Evolutionary conservation across 1,140 invertebrate species (phyloP), one percentile per base, ranked within the genome.

Genomic region (Tetranychus cinnabarinus): DNA sequence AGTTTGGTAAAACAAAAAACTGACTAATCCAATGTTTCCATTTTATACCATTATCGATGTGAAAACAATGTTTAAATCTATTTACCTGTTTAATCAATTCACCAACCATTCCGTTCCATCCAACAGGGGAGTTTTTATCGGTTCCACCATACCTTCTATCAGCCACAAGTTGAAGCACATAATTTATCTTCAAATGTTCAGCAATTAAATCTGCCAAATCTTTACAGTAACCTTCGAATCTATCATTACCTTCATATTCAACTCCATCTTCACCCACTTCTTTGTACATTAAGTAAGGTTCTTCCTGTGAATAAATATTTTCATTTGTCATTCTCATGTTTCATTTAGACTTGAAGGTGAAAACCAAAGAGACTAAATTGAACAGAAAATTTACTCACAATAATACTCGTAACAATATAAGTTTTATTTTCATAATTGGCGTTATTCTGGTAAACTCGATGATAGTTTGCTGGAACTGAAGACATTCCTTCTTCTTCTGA

Each of bases 151-250:
- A 90, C 69, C 82, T 81, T 56, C 80, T 80, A 72, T 92, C 88
- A 69, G 82, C 84, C 4, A 89, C 86, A 60, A 86, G 74, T 56
- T 79, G 76, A 39, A 89, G 72, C 71, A 86, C 83, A 66, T 72
- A 76, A 33, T 82, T 82, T 65, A 95, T 90, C 59, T 82, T 83
- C 15, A 92, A 75, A 69, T 81, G 79, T 65, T 81, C 81, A 3
- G 86, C 76, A 62, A 91, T 82, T 34, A 88, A 73, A 67, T 89
- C 85, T 1, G 86, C 81, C 8, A 96, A 77, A 71, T 96, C 91
- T 69, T 93, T 90, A 72, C 86, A 91, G 70, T 92, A 96, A 35
- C 92, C 92, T 71, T 93, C 84, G 70, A 84, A 93, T 48, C 79
- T 75, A 62, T 88, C 84, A 69, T 92, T 89, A 5, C 85, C 88